Base-by-base conservation (phyloP, 2,888 invertebrate genomes). In the Achlya flavicornis region DNA sequence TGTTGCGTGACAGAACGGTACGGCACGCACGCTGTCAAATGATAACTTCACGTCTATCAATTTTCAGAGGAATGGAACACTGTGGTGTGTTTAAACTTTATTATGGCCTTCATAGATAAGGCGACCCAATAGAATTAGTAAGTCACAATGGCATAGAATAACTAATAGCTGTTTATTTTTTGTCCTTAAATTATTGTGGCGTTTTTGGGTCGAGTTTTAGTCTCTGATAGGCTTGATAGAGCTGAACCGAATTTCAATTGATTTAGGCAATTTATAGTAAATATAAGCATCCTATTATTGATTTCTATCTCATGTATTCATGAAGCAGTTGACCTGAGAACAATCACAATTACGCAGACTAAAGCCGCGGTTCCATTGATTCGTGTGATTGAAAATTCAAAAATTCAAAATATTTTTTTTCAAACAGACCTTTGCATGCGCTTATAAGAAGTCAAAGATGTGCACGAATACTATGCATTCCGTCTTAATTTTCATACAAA, bases 11-110 rank as follows among this genome's bases (percentile, higher is more conserved):
- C 92, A 85, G 80, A 81, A 81, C 78, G 78, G 70, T 72, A 74
- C 83, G 68, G 80, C 90, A 92, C 93, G 92, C 92, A 91, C 89
- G 79, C 91, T 93, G 93, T 93, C 93, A 93, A 93, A 93, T 92
- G 93, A 93, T 93, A 93, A 93, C 92, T 89, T 83, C 78, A 87
- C 78, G 91, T 92, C 92, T 91, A 93, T 93, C 93, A 93, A 92
- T 92, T 93, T 91, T 76, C 81, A 87, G 84, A 87, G 84, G 86
- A 91, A 91, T 89, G 87, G 87, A 88, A 76, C 83, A 82, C 81
- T 66, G 67, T 71, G 77, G 81, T 83, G 83, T 78, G 85, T 79
- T 83, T 83, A 82, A 79, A 82, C 71, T 84, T 81, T 82, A 82
- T 87, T 87, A 84, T 80, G 81, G 82, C 86, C 81, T 84, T 80